Percentiles rank a stretch among this genome's conserved stretches.
phyloP scores from a whole-genome alignment of 2,113 vertebrate genomes.

The Perccottus glenii region DNA sequence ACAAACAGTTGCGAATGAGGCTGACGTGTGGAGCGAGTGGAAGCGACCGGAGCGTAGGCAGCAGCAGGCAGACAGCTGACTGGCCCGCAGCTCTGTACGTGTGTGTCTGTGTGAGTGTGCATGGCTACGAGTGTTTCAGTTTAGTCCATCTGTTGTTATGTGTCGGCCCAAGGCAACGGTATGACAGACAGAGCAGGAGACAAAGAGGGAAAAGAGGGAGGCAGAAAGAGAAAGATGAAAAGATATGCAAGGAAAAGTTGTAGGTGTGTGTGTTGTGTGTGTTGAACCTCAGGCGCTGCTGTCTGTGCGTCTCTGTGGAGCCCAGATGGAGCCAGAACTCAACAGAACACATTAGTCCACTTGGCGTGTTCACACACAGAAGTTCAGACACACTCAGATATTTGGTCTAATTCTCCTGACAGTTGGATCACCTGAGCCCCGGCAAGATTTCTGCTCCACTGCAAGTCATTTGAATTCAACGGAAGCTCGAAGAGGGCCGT shows the following conservation, averaged over 20 bases:
- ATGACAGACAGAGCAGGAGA: conserved; percentile 37
- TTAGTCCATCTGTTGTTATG: conserved; percentile 67
- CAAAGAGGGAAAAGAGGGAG: conserved; percentile 19
- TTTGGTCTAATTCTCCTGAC: conserved; percentile 52
- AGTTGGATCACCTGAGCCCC: conserved; percentile 68
- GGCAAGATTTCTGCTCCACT: conserved; percentile 48
- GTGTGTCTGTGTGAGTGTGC: conserved; percentile 16
- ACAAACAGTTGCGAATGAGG: conserved; percentile 21
- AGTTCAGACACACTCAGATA: conserved; percentile 47
- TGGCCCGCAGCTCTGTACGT: conserved; percentile 59
- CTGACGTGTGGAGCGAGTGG: conserved; percentile 4
- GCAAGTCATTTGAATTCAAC: conserved; percentile 34
- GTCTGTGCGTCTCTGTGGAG: conserved; percentile 54
- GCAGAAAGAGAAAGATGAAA: conserved; percentile 37
- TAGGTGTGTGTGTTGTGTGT: conserved; percentile 32
- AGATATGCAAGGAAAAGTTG: conserved; percentile 33
- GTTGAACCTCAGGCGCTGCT: conserved; percentile 53
- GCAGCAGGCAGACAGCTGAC: conserved; percentile 68
- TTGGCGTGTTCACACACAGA: conserved; percentile 54
- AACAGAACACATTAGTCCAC: conserved; percentile 69
- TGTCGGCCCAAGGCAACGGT: conserved; percentile 49
- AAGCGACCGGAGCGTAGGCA: conserved; percentile 37
- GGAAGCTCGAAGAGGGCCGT: conserved; percentile 42
- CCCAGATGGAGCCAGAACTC: conserved; percentile 74
- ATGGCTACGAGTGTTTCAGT: conserved; percentile 27